phyloP scores from a whole-genome alignment of 2,888 invertebrate genomes.

The Oxystoma pomonae region DNA sequence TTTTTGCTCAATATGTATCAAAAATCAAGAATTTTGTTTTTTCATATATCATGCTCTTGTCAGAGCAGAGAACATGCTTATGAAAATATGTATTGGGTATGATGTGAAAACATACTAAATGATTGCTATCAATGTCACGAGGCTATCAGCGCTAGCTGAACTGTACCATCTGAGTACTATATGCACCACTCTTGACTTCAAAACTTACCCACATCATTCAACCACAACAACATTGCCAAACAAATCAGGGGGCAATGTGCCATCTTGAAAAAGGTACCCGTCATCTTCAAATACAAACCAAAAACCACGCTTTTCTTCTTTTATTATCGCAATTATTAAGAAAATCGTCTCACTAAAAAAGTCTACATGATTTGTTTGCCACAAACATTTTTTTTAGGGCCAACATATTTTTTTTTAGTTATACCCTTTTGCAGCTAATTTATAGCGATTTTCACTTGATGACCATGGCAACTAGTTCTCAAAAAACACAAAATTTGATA shows the following conservation, averaged over 20 bases:
- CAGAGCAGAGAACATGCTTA: too few species aligned
- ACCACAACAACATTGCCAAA: not conserved
- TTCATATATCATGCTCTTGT: too few species aligned
- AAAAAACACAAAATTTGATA: too few species aligned
- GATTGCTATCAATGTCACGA: too few species aligned
- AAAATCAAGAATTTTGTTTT: too few species aligned
- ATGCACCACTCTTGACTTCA: not conserved
- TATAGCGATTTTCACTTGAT: not conserved
- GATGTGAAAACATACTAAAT: too few species aligned
- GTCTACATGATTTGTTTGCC: not conserved
- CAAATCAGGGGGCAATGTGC: not conserved
- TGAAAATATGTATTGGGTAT: too few species aligned
- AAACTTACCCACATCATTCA: not conserved
- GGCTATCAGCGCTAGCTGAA: not conserved
- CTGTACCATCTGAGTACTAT: not conserved
- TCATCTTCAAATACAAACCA: not conserved
- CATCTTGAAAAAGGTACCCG: not conserved
- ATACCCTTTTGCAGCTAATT: not conserved
- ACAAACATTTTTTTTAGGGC: not conserved
- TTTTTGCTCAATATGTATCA: too few species aligned
- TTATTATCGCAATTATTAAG: not conserved
- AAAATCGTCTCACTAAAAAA: not conserved
- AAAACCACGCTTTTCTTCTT: not conserved
- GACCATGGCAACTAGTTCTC: not conserved
- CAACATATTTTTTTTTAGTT: not conserved